A percentile compares a stretch with the other conserved stretches of the same genome.
Conservation (phyloP, 2,113 vertebrate genomes). For the Rhinopomastus cyanomelas region DNA sequence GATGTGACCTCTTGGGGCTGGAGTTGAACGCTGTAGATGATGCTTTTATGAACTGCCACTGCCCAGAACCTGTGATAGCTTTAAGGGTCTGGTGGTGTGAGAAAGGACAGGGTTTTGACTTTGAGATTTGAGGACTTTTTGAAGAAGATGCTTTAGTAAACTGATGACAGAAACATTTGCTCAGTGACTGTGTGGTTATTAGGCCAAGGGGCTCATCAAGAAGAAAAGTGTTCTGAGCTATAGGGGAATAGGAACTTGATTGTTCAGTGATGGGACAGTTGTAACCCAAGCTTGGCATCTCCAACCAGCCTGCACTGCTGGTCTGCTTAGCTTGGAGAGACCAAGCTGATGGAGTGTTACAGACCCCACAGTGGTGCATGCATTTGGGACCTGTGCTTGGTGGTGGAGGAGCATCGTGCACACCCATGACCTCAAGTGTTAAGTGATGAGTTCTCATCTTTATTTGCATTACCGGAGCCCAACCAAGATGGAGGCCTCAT, state of each 20-base stretch:
- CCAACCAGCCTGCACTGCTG: neutral
- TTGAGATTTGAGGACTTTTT: neutral
- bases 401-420: neutral
- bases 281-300: neutral
- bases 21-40: neutral
- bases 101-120: neutral
- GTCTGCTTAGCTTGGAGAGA: neutral
- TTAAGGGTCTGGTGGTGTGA: neutral
- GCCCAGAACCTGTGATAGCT: neutral
- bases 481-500: slow-evolving; percentile 3
- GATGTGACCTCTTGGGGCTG: neutral
- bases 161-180: neutral
- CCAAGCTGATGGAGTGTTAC: rapidly evolving
- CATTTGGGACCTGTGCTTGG: neutral
- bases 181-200: neutral
- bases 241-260: neutral
- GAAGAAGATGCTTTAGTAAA: neutral
- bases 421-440: slow-evolving; percentile 16
- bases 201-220: neutral
- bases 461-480: slow-evolving; percentile 45
- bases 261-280: neutral
- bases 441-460: slow-evolving; percentile 1
- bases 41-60: neutral
- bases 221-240: rapidly evolving
- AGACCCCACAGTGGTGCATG: neutral